phyloP scores from a whole-genome alignment of 2,797 vertebrate species.

The Hippopotamyrus pictus region DNA sequence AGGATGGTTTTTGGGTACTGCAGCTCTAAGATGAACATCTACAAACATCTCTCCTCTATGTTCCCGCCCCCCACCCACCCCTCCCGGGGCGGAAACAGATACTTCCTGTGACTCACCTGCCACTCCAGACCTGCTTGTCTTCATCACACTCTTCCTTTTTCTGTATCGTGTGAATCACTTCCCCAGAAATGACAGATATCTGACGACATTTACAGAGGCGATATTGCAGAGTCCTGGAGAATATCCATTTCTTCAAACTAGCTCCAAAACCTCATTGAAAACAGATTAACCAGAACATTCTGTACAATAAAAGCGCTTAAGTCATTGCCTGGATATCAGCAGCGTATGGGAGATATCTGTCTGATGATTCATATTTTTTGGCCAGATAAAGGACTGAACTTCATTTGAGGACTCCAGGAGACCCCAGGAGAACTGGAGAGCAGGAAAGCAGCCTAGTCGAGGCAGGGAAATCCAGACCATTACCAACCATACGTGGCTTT shows the following conservation, averaged over 20 bases:
- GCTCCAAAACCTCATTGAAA: not conserved
- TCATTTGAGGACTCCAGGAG: not conserved
- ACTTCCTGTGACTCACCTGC: slow-evolving; percentile 4
- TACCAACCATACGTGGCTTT: not conserved
- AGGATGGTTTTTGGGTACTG: not conserved
- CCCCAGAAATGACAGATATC: not conserved
- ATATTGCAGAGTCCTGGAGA: not conserved
- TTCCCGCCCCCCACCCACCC: not conserved
- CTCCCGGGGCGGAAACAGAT: not conserved
- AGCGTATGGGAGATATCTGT: not conserved
- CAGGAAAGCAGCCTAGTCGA: not conserved
- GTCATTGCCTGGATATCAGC: not conserved
- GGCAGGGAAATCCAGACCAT: not conserved
- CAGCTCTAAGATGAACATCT: not conserved
- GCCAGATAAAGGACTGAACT: not conserved
- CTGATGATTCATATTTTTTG: not conserved
- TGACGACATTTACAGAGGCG: not conserved
- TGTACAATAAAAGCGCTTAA: not conserved
- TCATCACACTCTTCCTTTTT: not conserved
- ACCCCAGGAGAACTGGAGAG: not conserved
- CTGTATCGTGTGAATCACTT: not conserved
- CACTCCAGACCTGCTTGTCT: not conserved
- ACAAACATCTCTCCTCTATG: not conserved
- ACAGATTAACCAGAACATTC: not conserved
- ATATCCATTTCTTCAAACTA: not conserved